phyloP scores from a whole-genome alignment of 2,888 invertebrate species.

The Drosophila stalkeri region DNA sequence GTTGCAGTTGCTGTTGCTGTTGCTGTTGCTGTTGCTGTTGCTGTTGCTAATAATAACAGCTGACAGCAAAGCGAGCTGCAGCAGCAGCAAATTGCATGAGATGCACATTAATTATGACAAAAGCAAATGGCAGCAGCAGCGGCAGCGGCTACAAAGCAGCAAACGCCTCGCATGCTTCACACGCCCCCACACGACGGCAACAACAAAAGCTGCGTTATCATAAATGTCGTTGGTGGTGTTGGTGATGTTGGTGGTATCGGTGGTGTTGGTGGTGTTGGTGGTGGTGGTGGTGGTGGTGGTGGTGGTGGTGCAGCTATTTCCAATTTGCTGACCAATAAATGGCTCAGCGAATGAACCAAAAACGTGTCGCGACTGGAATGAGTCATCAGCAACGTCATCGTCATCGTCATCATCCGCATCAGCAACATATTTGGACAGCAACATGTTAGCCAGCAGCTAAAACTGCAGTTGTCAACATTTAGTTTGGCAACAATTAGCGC shows the following conservation, averaged over 20 bases:
- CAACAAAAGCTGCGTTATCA: slow-evolving; percentile 2
- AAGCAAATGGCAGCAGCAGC: slow-evolving; percentile 51
- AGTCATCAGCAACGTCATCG: slow-evolving; percentile 47
- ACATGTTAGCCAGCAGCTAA: slow-evolving; percentile 24
- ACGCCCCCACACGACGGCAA: slow-evolving; percentile 57
- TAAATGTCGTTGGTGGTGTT: slow-evolving; percentile 40
- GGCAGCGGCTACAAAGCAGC: too few species aligned
- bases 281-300: slow-evolving; percentile 9
- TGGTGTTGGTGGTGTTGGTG: slow-evolving; percentile 35
- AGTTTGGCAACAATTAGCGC: slow-evolving; percentile 30
- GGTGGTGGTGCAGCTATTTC: slow-evolving; percentile 53
- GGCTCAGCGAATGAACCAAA: slow-evolving; percentile 33
- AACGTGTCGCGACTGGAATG: slow-evolving; percentile 44
- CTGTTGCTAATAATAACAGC: slow-evolving; percentile 58
- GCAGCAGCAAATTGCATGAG: slow-evolving; percentile 57
- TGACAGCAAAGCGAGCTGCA: slow-evolving; percentile 3
- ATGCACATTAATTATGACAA: slow-evolving; percentile 71
- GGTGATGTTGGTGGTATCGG: slow-evolving; percentile 11
- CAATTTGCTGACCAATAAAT: slow-evolving; percentile 61
- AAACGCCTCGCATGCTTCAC: slow-evolving; percentile 40
- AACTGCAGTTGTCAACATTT: slow-evolving; percentile 34
- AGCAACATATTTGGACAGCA: slow-evolving; percentile 32
- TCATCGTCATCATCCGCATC: not conserved
- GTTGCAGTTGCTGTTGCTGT: slow-evolving; percentile 35
- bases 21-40: too few species aligned